Conservation (phyloP, 1,140 invertebrate species). For the Drosophila orosa region DNA sequence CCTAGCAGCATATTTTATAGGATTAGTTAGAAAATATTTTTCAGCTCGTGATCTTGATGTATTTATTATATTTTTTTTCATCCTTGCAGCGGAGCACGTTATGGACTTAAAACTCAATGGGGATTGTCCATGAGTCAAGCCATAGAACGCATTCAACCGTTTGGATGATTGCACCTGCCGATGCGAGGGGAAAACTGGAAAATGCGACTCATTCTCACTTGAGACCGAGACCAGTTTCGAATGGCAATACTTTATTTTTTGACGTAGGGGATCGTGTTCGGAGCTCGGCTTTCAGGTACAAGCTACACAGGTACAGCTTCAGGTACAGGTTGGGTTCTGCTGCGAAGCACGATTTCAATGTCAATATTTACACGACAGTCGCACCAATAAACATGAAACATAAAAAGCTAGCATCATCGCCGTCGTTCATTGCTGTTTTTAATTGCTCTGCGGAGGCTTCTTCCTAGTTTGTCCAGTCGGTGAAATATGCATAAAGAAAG, state of each 20-base stretch:
- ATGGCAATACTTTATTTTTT: conserved; percentile 40
- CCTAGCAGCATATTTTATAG: neutral
- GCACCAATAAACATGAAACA: conserved; percentile 52
- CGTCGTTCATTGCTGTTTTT: conserved; percentile 37
- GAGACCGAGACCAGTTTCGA: conserved; percentile 47
- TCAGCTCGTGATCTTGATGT: neutral
- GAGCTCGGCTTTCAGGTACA: conserved; percentile 37
- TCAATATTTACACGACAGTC: conserved; percentile 73
- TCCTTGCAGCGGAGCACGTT: neutral
- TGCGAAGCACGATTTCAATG: conserved; percentile 63
- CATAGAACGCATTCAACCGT: conserved; percentile 30
- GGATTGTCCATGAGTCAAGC: conserved; percentile 39
- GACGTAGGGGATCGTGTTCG: conserved; percentile 35
- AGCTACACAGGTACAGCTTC: conserved; percentile 28
- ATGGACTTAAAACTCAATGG: conserved; percentile 1
- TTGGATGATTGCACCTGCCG: conserved; percentile 58
- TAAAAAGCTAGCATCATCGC: conserved; percentile 39
- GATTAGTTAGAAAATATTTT: neutral
- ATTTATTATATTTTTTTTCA: conserved; percentile 5
- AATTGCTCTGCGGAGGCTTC: conserved; percentile 24
- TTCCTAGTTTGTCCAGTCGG: conserved; percentile 43
- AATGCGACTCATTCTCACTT: conserved; percentile 58
- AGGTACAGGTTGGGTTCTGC: conserved; percentile 14
- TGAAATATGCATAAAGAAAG: conserved; percentile 48
- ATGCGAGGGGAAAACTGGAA: conserved; percentile 42